Evolutionary conservation across 2,113 vertebrate species (phyloP).

Genomic region (Hiodon alosoides): DNA sequence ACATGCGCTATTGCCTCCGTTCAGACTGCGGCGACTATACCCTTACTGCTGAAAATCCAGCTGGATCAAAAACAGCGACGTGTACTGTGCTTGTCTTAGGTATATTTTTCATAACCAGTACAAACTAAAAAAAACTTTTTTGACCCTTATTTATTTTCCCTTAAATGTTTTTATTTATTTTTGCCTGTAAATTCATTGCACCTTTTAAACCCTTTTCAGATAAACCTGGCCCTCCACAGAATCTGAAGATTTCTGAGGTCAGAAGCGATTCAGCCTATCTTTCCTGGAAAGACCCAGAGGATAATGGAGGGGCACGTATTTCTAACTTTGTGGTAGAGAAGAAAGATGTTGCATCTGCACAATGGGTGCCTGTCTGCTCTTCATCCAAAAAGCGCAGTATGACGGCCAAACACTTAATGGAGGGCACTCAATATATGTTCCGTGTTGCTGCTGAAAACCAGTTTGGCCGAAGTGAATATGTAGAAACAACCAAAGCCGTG

Average conservation of each 20-base stretch:
- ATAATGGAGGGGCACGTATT: constrained; percentile 85
- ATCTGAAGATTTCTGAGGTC: constrained; percentile 84
- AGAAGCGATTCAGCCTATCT: constrained; percentile 92
- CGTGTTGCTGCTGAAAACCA: constrained; percentile 95
- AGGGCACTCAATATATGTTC: constrained; percentile 87
- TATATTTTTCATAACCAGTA: constrained; percentile 43
- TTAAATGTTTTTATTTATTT: constrained; percentile 10
- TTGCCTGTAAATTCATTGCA: constrained; percentile 23
- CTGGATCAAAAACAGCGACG: constrained; percentile 84
- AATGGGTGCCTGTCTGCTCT: constrained; percentile 88
- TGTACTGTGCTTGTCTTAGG: constrained; percentile 90
- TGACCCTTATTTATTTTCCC: background rate
- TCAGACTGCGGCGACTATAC: constrained; percentile 88
- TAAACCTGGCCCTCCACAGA: constrained; percentile 90
- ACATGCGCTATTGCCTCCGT: constrained; percentile 86
- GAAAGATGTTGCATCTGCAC: constrained; percentile 79
- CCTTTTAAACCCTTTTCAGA: constrained; percentile 59
- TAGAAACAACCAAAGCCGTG: constrained; percentile 79
- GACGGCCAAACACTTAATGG: constrained; percentile 83
- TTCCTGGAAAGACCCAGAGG: constrained; percentile 95
- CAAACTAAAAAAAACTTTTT: background rate
- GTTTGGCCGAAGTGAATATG: constrained; percentile 84
- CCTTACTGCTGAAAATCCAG: constrained; percentile 89
- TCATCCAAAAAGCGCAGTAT: constrained; percentile 94
- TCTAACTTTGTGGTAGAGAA: constrained; percentile 97